Conservation (phyloP, 2,113 vertebrate genomes). For the Charina bottae region DNA sequence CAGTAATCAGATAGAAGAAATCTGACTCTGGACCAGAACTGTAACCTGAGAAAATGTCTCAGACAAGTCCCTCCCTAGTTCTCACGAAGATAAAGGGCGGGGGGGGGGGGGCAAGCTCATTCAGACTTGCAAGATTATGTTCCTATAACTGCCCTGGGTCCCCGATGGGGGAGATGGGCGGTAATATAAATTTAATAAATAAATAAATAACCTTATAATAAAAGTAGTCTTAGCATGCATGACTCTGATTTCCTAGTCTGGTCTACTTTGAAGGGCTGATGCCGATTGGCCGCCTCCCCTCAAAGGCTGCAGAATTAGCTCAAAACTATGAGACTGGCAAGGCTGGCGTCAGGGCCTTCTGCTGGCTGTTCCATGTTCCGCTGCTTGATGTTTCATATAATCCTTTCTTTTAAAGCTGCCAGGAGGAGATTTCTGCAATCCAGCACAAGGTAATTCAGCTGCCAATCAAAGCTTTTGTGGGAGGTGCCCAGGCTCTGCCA, state of each 20-base stretch:
- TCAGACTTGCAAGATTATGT: background rate
- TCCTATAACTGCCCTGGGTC: too few relatives aligned
- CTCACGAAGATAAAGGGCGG: background rate
- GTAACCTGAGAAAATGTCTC: background rate
- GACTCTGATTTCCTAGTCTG: background rate
- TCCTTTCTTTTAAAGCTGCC: slow-evolving; percentile 37
- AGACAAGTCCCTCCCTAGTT: background rate
- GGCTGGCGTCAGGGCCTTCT: background rate
- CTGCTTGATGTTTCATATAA: background rate
- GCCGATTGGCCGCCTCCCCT: background rate
- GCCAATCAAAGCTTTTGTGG: background rate
- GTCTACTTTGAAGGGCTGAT: background rate
- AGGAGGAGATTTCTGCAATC: rapidly evolving
- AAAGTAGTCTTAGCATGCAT: background rate
- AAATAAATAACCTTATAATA: background rate
- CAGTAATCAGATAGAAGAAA: background rate
- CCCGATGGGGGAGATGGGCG: too few relatives aligned
- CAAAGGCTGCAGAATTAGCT: background rate
- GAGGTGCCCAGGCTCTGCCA: background rate
- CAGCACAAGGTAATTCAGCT: slow-evolving; percentile 35
- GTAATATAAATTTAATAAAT: too few relatives aligned
- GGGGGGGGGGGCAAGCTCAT: background rate
- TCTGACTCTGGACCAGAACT: background rate
- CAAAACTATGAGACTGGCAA: background rate
- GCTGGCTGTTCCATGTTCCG: background rate